Evolutionary conservation across 2,113 vertebrate genomes (phyloP).

Genomic region (Ceyx cyanopectus): DNA sequence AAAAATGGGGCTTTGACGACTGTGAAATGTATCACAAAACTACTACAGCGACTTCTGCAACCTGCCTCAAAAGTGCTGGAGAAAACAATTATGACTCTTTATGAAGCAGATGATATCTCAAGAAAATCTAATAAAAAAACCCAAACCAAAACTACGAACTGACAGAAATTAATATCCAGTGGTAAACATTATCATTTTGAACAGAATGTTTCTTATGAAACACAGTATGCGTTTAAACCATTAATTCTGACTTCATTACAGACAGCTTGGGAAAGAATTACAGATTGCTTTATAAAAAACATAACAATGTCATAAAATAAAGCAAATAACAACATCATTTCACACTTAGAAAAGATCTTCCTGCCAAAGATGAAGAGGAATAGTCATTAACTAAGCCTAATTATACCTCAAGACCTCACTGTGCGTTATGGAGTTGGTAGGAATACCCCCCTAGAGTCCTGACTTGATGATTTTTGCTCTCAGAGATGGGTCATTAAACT

Average conservation of each 20-base stretch:
- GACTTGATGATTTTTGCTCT: not conserved
- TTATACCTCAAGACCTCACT: not conserved
- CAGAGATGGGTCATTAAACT: not conserved
- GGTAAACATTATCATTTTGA: conserved; percentile 3
- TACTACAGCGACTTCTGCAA: not conserved
- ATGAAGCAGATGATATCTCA: conserved; percentile 32
- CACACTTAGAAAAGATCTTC: not conserved
- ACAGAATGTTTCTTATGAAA: conserved; percentile 44
- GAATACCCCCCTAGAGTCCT: not conserved
- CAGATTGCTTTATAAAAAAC: not conserved
- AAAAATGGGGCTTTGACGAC: not conserved
- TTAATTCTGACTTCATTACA: conserved; percentile 16
- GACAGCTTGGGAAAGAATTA: not conserved
- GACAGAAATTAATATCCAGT: conserved; percentile 29
- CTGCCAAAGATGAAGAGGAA: not conserved
- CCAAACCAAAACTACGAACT: not conserved
- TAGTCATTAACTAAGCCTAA: not conserved
- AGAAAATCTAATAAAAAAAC: conserved; percentile 1
- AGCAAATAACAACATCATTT: not conserved
- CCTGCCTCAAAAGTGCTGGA: not conserved
- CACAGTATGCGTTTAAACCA: not conserved
- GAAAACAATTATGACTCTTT: not conserved
- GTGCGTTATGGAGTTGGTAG: not conserved
- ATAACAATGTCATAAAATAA: conserved; percentile 1
- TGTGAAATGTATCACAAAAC: not conserved